A percentile compares a stretch with the other conserved stretches of the same genome.
phyloP scores from a whole-genome alignment of 2,888 invertebrate genomes.

The Folsomia manolachei region DNA sequence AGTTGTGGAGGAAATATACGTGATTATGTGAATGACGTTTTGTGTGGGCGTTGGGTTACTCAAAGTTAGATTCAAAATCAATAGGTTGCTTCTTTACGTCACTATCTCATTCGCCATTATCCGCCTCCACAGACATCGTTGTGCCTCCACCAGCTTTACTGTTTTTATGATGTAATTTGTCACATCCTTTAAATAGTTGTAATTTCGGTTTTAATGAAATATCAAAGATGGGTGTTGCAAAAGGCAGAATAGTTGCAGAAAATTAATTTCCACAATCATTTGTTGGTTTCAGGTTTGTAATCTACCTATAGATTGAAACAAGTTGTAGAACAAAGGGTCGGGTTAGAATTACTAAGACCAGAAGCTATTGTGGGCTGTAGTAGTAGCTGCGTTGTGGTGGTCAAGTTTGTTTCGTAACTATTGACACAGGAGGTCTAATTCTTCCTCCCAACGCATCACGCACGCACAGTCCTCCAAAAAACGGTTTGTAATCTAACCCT shows the following conservation, averaged over 20 bases:
- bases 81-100: too few species aligned
- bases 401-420: neutral
- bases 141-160: neutral
- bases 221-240: neutral
- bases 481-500: slow-evolving; percentile 7
- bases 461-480: neutral
- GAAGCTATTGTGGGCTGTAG: neutral
- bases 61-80: too few species aligned
- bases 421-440: neutral
- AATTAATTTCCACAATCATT: neutral
- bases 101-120: neutral
- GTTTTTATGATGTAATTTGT: too few species aligned
- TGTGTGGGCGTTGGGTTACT: too few species aligned
- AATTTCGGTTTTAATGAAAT: neutral
- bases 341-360: slow-evolving; percentile 6
- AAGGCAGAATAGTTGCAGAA: neutral
- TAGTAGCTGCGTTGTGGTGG: neutral
- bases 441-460: neutral
- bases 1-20: too few species aligned
- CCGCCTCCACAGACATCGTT: neutral
- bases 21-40: too few species aligned
- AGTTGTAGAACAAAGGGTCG: neutral
- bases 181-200: too few species aligned
- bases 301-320: neutral
- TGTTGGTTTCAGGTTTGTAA: slow-evolving; percentile 4